These are phyloP conservation scores for Seriola dumerili DNA, from an alignment of 2,113 vertebrate species.

Conservation along the genomic window DNA sequence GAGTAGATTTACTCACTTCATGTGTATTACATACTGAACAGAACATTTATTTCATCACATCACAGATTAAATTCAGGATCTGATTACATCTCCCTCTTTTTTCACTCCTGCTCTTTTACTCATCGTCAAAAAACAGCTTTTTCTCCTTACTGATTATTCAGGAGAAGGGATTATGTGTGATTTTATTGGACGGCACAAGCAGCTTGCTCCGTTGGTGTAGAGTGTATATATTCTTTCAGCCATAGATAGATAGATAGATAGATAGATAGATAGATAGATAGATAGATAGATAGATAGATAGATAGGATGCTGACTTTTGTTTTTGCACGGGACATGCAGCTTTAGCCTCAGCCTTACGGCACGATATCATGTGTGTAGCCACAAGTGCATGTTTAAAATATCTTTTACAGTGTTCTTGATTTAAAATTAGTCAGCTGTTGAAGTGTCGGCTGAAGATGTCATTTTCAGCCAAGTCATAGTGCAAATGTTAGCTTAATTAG, in stretches of 20 bases:
- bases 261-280: background rate
- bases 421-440: background rate
- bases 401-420: background rate
- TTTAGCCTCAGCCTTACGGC: no score
- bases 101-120: no score
- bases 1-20: background rate
- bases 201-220: background rate
- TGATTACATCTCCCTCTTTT: background rate
- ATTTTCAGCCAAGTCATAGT: background rate
- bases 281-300: no score
- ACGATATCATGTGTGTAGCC: no score
- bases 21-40: background rate
- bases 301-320: no score
- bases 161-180: background rate
- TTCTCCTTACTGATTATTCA: background rate
- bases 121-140: background rate
- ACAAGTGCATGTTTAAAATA: background rate
- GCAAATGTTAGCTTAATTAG: background rate
- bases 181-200: background rate
- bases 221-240: no score
- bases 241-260: background rate
- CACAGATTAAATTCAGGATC: background rate
- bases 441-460: background rate
- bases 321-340: no score
- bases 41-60: conserved; percentile 5